A percentile compares a stretch with the other conserved stretches of the same genome.
phyloP scores from a whole-genome alignment of 1,140 invertebrate species.

The Drosophila ercepeae region DNA sequence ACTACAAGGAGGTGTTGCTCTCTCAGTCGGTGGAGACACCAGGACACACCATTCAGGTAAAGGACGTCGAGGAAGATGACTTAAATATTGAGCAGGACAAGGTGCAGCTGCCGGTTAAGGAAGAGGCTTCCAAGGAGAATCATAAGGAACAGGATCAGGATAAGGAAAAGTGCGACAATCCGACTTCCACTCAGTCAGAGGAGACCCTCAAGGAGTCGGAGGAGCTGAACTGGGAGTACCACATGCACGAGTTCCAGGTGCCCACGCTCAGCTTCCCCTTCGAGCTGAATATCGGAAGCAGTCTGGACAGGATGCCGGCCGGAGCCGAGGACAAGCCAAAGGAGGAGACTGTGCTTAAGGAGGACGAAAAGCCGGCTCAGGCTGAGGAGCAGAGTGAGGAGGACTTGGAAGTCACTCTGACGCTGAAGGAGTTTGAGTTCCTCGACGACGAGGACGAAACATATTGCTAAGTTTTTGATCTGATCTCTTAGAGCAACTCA shows the following conservation, averaged over 20 bases:
- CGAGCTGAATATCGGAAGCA: background rate
- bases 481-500: too few relatives aligned
- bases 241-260: conserved; percentile 1
- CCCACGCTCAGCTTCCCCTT: conserved; percentile 13
- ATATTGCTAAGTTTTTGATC: too few relatives aligned
- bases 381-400: background rate
- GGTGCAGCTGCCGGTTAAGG: too few relatives aligned
- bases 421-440: background rate
- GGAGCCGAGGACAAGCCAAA: background rate
- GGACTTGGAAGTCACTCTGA: too few relatives aligned
- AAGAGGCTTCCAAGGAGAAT: background rate
- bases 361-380: too few relatives aligned
- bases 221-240: background rate
- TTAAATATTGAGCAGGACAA: too few relatives aligned
- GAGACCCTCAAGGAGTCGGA: background rate
- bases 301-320: background rate
- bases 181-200: too few relatives aligned
- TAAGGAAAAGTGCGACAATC: background rate
- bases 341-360: background rate
- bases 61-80: background rate
- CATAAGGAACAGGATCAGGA: background rate
- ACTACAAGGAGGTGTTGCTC: background rate
- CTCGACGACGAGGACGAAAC: too few relatives aligned
- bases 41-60: background rate
- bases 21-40: background rate